Evolutionary conservation across 2,888 invertebrate species (phyloP), one percentile per base, ranked within the genome.

Genomic region (Rhagonycha fulva): DNA sequence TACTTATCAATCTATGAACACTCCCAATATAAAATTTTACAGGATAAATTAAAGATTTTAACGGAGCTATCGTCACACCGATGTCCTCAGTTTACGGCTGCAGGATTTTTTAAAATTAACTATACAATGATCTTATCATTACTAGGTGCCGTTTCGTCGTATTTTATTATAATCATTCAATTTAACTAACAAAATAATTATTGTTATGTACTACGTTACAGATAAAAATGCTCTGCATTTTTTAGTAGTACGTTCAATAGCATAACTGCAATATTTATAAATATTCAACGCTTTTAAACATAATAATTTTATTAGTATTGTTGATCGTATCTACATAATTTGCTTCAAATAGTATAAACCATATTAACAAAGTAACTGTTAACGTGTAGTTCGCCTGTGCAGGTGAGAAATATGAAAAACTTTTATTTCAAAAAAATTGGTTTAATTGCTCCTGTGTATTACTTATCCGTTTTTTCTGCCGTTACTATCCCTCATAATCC

Each of bases 131-230:
- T 79, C 23, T 76, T 78, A 47, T 76, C 78, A 12, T 63, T 80
- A 7, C 67, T 79, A 60, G 78, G 78, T 12, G 73, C 77, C 14
- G 70, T 79, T 30, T 71, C 78, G 10, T 78, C 79, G 0, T 80
- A 80, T 73, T 67, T 80, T 67, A 77, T 80, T 75, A 76, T 79
- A 62, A 24, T 80, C 4, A 76, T 80, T 30, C 80, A 80, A 47
- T 77, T 79, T n/a, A n/a, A n/a, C n/a, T n/a, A n/a, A n/a, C n/a
- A n/a, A n/a, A n/a, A n/a, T n/a, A n/a, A n/a, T n/a, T n/a, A n/a
- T n/a, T n/a, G n/a, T n/a, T n/a, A n/a, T n/a, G n/a, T 19, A 19
- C 19, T 19, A 19, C 19, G 19, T 19, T 19, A 19, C 19, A 19
- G 19, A 19, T 19, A 19, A 2, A 19, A 19, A 19, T 2, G 19